Evolutionary conservation across 1,140 invertebrate genomes (phyloP), one percentile per base, ranked within the genome.

Genomic region (Pogonognathellus flavescens): DNA sequence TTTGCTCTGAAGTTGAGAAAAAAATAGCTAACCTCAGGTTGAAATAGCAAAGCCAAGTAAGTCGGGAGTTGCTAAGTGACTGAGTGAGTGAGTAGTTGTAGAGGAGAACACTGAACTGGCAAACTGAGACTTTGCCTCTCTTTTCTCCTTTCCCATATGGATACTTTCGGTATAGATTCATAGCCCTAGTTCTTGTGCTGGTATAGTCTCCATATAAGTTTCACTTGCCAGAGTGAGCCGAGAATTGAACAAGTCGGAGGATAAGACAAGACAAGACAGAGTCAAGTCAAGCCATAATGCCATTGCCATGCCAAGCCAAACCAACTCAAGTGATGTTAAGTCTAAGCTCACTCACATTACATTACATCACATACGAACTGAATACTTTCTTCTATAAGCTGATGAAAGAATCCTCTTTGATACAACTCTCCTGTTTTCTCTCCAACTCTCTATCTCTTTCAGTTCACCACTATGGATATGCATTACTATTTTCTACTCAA

Each of bases 231-330:
- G 31, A 41, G 31, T 41, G 31, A 41, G 31, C 41, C 31, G 41
- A 76, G 41, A 76, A 76, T 25, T 76, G 70, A 76, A 76, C 16
- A 76, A 76, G 70, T 76, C 70, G 70, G 41, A n/a, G 70, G 70
- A 49, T 41, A 50, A 50, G 25, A 76, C 70, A 76, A 76, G 70
- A 50, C 70, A 41, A 76, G 31, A 76, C 41, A 50, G 31, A 76
- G 70, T 76, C 70, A 76, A 76, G 70, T 31, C 70, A 76, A 31
- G 70, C 41, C 70, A 50, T 76, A 76, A 76, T 50, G 70, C 70
- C 70, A 62, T 18, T 20, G n/a, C 59, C 9, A 62, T 18, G 62
- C 62, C 8, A 66, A 25, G 25, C 22, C 22, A 66, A 66, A 9
- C 10, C 62, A 31, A 13, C 62, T 76, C 70, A 50, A 76, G 16